A percentile compares a stretch with the other conserved stretches of the same genome.
Conservation (phyloP, 2,797 vertebrate genomes). For the Pelodytes ibericus region DNA sequence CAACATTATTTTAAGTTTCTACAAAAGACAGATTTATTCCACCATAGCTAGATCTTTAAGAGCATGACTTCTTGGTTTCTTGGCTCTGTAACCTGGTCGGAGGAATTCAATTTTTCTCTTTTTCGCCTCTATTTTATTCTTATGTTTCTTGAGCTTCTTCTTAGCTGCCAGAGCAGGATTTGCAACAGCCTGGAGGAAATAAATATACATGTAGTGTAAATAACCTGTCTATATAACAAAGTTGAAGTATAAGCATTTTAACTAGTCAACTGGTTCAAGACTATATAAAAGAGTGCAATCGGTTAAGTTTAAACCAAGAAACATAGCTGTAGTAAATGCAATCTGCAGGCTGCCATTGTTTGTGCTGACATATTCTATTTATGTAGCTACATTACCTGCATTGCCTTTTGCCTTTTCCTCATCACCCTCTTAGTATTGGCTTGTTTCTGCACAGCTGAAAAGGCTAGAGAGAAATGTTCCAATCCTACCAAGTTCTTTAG, state of each 20-base stretch:
- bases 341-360: too few relatives aligned
- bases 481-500: slow-evolving; percentile 90
- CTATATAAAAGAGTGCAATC: background rate
- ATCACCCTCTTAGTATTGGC: slow-evolving; percentile 80
- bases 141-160: slow-evolving; percentile 94
- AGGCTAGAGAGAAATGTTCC: slow-evolving; percentile 87
- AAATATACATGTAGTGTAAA: too few relatives aligned
- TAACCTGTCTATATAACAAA: too few relatives aligned
- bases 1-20: background rate
- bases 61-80: slow-evolving; percentile 78
- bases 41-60: slow-evolving; percentile 91
- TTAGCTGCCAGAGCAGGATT: slow-evolving; percentile 94
- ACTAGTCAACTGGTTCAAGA: too few relatives aligned
- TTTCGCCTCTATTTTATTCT: slow-evolving; percentile 90
- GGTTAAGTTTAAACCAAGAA: background rate
- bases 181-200: slow-evolving; percentile 79
- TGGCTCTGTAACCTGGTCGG: slow-evolving; percentile 86
- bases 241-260: background rate
- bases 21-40: slow-evolving; percentile 68
- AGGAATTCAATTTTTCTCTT: slow-evolving; percentile 93
- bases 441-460: slow-evolving; percentile 89
- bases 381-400: slow-evolving; percentile 87
- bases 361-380: too few relatives aligned
- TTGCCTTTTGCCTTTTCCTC: slow-evolving; percentile 86
- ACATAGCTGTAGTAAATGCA: background rate